Evolutionary conservation across 2,888 invertebrate genomes (phyloP).

Genomic region (Alsophila aescularia): DNA sequence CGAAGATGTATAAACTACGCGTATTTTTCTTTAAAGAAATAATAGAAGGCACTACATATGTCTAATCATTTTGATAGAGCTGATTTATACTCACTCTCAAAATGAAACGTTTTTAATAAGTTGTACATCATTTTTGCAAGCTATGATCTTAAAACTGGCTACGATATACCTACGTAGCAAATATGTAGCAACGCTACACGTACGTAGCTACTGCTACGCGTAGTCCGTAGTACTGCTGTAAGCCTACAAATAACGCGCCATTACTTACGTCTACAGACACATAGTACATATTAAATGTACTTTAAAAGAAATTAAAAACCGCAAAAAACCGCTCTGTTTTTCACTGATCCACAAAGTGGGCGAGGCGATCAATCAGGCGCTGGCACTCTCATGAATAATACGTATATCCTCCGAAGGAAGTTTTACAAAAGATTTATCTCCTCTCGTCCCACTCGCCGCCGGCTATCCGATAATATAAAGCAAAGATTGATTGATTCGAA

Average conservation of each 20-base stretch:
- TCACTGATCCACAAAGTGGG: constrained; percentile 40
- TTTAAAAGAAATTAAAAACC: constrained; percentile 19
- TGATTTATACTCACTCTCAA: too few species aligned
- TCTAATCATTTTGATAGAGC: too few species aligned
- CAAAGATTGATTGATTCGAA: constrained; percentile 79
- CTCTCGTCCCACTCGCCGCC: constrained; percentile 56
- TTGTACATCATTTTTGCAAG: too few species aligned
- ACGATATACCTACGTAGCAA: too few species aligned
- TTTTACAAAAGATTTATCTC: constrained; percentile 82
- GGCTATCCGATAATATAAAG: constrained; percentile 65
- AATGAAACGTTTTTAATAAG: too few species aligned
- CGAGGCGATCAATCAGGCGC: constrained; percentile 75
- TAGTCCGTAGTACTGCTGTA: too few species aligned
- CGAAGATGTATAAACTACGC: too few species aligned
- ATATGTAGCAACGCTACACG: too few species aligned
- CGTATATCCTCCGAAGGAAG: constrained; percentile 66
- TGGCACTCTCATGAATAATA: constrained; percentile 80
- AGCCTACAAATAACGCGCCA: neutral
- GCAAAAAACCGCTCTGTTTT: constrained; percentile 20
- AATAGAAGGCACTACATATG: too few species aligned
- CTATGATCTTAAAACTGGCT: too few species aligned
- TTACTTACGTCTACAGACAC: neutral
- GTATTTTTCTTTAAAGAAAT: too few species aligned
- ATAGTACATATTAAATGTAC: neutral
- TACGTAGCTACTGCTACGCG: too few species aligned